Evolutionary conservation across 2,797 vertebrate genomes (phyloP).

Genomic region (Myripristis jacobus): DNA sequence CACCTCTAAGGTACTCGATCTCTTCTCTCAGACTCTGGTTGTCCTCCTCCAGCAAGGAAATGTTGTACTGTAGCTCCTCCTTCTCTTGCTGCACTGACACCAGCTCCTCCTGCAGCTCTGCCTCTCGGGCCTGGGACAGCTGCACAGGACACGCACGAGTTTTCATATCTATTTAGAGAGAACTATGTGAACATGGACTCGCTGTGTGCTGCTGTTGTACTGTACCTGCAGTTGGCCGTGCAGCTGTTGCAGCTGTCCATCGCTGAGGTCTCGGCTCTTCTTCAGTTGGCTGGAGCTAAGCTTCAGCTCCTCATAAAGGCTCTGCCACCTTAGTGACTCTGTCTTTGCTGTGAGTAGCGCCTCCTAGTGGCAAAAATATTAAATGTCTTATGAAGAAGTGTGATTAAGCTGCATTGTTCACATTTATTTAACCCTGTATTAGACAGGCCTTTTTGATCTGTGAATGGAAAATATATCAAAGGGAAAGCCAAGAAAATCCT

Average conservation of each 20-base stretch:
- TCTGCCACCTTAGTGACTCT: constrained; percentile 86
- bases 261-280: constrained; percentile 77
- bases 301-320: constrained; percentile 82
- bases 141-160: constrained; percentile 62
- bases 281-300: constrained; percentile 75
- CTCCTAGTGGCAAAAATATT: constrained; percentile 78
- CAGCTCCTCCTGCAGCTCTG: constrained; percentile 76
- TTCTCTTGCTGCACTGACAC: constrained; percentile 77
- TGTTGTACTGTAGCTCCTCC: constrained; percentile 73
- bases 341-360: constrained; percentile 78
- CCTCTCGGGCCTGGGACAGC: constrained; percentile 80
- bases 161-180: background rate
- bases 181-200: background rate
- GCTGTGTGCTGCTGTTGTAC: background rate
- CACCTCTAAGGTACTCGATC: constrained; percentile 82
- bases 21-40: constrained; percentile 75
- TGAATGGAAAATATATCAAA: background rate
- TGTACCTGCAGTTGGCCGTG: constrained; percentile 89
- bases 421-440: background rate
- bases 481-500: background rate
- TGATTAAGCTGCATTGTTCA: constrained; percentile 5
- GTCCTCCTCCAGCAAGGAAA: constrained; percentile 82
- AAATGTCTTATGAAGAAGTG: background rate
- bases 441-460: background rate
- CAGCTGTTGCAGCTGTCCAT: constrained; percentile 82